Conservation (phyloP, 2,888 invertebrate genomes). For the Acrobasis consociella region DNA sequence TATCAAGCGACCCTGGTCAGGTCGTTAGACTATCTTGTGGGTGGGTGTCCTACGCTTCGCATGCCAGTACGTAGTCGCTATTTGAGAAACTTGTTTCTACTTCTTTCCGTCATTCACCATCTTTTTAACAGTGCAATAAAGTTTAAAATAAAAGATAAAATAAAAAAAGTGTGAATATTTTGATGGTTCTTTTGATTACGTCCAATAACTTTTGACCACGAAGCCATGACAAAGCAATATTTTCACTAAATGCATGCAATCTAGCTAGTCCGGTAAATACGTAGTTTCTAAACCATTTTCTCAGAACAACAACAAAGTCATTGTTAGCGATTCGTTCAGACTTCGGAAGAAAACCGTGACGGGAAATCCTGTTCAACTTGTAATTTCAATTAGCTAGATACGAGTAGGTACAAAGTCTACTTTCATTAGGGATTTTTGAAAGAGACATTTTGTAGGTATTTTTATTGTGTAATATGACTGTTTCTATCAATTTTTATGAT, state of each 20-base stretch:
- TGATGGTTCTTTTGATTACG: too few species aligned
- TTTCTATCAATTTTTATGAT: too few species aligned
- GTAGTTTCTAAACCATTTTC: conserved; percentile 16
- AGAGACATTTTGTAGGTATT: not conserved
- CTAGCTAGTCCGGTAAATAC: not conserved
- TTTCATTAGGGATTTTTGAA: not conserved
- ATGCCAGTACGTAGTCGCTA: too few species aligned
- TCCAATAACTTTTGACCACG: not conserved
- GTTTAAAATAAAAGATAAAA: too few species aligned
- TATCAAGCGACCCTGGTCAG: too few species aligned
- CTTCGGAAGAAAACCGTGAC: conserved; percentile 12
- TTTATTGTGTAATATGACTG: too few species aligned
- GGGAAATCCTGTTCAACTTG: conserved; percentile 7
- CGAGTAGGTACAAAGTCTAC: not conserved
- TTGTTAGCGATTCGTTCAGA: conserved; percentile 12
- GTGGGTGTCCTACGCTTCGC: too few species aligned
- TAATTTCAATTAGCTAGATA: not conserved
- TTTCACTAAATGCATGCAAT: conserved; percentile 4
- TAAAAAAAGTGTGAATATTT: too few species aligned
- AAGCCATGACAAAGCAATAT: not conserved
- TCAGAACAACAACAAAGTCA: conserved; percentile 12
- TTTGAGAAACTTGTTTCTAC: too few species aligned
- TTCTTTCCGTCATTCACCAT: too few species aligned
- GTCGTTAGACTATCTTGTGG: too few species aligned
- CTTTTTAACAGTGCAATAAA: too few species aligned